A percentile compares a stretch with the other conserved stretches of the same genome.
Conservation (phyloP, 1,140 invertebrate species). For the Helicoverpa zea region DNA sequence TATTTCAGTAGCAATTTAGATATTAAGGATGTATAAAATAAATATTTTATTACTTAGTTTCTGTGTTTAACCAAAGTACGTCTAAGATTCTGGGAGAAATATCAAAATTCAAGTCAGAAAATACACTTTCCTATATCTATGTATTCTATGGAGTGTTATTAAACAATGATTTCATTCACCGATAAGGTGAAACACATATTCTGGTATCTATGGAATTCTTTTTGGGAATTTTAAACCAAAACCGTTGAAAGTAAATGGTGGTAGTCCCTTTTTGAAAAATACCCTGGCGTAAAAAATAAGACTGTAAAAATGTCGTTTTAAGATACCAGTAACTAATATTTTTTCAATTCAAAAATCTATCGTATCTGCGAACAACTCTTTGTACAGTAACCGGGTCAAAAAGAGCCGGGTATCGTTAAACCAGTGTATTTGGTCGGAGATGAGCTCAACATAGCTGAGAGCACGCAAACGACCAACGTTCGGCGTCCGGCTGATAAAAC, state of each 20-base stretch:
- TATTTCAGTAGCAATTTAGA: background rate
- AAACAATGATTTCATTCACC: no score
- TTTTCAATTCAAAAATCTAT: no score
- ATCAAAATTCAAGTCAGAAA: no score
- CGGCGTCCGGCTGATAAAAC: constrained; percentile 36
- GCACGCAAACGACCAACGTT: constrained; percentile 35
- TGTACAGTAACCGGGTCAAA: constrained; percentile 20
- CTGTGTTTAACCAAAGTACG: background rate
- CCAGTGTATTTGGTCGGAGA: constrained; percentile 12
- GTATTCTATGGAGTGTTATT: no score
- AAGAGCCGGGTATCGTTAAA: constrained; percentile 32
- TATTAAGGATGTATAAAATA: background rate
- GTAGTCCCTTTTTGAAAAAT: no score
- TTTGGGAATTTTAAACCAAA: no score
- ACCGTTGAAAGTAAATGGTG: no score
- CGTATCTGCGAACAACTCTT: constrained; percentile 1
- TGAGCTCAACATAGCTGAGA: constrained; percentile 30
- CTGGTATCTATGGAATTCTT: no score
- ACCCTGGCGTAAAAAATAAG: background rate
- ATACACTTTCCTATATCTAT: no score
- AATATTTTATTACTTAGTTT: background rate
- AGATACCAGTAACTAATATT: no score
- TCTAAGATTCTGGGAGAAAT: no score
- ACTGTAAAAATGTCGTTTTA: background rate
- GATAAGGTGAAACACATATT: no score